These are phyloP conservation scores for Menura novaehollandiae DNA, from an alignment of 2,113 vertebrate genomes.

Conservation along the genomic window DNA sequence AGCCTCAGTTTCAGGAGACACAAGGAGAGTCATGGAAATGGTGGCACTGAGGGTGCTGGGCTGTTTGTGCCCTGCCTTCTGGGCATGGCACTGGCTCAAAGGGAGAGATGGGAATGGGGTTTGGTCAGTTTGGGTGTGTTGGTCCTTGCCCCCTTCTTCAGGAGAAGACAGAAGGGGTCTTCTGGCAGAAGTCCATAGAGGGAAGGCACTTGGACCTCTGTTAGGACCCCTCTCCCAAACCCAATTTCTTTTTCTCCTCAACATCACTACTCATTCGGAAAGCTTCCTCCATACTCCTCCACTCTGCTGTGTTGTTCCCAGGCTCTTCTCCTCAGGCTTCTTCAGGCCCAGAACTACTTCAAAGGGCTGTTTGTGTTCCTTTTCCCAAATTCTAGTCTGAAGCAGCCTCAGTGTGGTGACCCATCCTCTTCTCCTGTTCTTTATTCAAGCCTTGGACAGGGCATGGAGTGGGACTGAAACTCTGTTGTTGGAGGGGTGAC, in stretches of 20 bases:
- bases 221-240: not conserved
- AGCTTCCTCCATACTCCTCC: not conserved
- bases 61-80: too few species aligned
- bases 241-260: not conserved
- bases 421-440: not conserved
- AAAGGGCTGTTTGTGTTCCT: not conserved
- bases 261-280: not conserved
- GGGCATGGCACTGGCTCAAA: accelerated
- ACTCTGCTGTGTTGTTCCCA: not conserved
- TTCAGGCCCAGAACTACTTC: not conserved
- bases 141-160: not conserved
- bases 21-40: accelerated
- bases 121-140: not conserved
- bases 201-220: not conserved
- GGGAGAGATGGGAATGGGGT: not conserved
- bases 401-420: not conserved
- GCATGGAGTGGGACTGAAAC: not conserved
- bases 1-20: not conserved
- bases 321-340: not conserved
- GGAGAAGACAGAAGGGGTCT: not conserved
- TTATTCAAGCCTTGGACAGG: not conserved
- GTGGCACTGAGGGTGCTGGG: accelerated
- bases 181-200: not conserved
- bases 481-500: not conserved
- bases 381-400: not conserved